A percentile compares a stretch with the other conserved stretches of the same genome.
Evolutionary conservation across 2,888 invertebrate species (phyloP).

Genomic region (Eurytoma adleriae): DNA sequence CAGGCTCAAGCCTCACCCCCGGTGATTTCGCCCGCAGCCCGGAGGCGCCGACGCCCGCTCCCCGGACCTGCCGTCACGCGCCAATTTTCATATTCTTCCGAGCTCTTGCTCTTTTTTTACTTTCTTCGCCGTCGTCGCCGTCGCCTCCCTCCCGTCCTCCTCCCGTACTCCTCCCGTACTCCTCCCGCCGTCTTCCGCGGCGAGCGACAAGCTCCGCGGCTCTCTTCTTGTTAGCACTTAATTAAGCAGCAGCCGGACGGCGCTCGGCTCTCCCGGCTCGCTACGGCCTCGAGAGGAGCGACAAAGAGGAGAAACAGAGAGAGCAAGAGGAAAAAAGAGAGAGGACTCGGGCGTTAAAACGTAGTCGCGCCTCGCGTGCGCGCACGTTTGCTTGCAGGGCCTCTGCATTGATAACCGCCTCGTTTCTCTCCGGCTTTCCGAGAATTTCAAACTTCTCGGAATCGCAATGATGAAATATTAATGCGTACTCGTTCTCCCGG

Average conservation of each 20-base stretch:
- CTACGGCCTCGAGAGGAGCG: background rate
- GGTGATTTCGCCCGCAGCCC: background rate
- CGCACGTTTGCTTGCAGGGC: conserved; percentile 5
- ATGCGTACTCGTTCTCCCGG: conserved; percentile 7
- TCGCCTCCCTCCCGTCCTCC: too few relatives aligned
- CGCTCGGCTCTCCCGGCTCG: conserved; percentile 15
- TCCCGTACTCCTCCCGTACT: background rate
- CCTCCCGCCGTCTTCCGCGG: too few relatives aligned
- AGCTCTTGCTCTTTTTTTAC: too few relatives aligned
- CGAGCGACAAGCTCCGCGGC: conserved; percentile 19
- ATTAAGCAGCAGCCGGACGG: conserved; percentile 60
- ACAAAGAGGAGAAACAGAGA: background rate
- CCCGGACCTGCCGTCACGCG: background rate
- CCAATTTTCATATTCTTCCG: background rate
- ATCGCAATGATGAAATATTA: conserved; percentile 48
- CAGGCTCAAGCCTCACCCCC: conserved; percentile 19
- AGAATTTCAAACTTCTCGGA: conserved; percentile 34
- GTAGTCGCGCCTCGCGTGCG: conserved; percentile 21
- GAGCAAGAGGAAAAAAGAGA: background rate
- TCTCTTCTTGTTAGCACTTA: conserved; percentile 65
- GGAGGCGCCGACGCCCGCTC: background rate
- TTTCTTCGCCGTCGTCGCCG: too few relatives aligned
- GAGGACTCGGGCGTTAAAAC: background rate
- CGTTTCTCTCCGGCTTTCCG: conserved; percentile 16
- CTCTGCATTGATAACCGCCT: conserved; percentile 36